Percentiles rank a stretch among this genome's conserved stretches.
These are phyloP conservation scores for Poecilobothrus nobilitatus DNA, from an alignment of 2,888 invertebrate species.

Conservation along the genomic window DNA sequence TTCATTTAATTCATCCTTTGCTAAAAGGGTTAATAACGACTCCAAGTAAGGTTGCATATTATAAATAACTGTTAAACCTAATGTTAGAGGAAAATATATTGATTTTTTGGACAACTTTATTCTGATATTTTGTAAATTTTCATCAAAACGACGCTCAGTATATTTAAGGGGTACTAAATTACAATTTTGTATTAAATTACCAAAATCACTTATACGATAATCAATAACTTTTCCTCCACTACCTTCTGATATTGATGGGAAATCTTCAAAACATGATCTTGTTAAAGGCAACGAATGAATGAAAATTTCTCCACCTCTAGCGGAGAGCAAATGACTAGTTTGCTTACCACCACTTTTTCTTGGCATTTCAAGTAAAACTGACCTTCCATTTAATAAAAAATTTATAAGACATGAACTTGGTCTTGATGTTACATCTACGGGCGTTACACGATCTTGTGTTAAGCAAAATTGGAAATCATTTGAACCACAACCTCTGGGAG, in stretches of 20 bases:
- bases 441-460: conserved; percentile 83
- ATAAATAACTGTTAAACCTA: conserved; percentile 71
- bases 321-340: conserved; percentile 84
- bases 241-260: conserved; percentile 90
- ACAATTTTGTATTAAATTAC: conserved; percentile 77
- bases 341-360: conserved; percentile 75
- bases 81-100: conserved; percentile 81
- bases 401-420: conserved; percentile 96
- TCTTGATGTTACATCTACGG: conserved; percentile 91
- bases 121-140: conserved; percentile 53
- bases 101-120: conserved; percentile 67
- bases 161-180: conserved; percentile 64
- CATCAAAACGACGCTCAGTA: conserved; percentile 29
- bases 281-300: conserved; percentile 83
- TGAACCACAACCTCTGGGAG: conserved; percentile 79
- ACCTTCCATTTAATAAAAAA: conserved; percentile 90
- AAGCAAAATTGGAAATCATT: conserved; percentile 74
- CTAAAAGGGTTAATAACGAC: conserved; percentile 68
- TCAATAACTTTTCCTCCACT: conserved; percentile 90
- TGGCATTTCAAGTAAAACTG: conserved; percentile 85
- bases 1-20: conserved; percentile 74
- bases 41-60: conserved; percentile 73
- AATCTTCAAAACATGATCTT: conserved; percentile 83
- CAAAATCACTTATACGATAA: conserved; percentile 79
- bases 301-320: conserved; percentile 93